These are phyloP conservation scores for Cervus canadensis DNA, from an alignment of 2,113 vertebrate species.

Conservation along the genomic window DNA sequence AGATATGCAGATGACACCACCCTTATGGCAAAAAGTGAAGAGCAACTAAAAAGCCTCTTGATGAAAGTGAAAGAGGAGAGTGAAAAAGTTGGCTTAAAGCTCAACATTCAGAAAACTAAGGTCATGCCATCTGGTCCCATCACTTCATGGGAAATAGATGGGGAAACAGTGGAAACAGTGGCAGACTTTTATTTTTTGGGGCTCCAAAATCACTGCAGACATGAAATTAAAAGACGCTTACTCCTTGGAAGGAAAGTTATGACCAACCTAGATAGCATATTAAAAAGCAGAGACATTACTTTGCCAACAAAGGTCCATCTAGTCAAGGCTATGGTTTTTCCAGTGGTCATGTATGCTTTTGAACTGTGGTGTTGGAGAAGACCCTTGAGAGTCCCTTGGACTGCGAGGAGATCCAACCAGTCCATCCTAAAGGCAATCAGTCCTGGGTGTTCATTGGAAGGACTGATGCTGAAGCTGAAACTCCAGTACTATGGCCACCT, in stretches of 20 bases:
- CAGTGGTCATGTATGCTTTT: not conserved
- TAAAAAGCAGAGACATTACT: not conserved
- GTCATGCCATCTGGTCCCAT: not conserved
- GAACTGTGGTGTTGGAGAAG: too few species aligned
- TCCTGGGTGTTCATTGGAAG: too few species aligned
- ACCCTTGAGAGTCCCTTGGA: too few species aligned
- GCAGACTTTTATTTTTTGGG: fast-evolving
- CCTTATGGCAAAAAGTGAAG: not conserved
- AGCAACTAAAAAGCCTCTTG: not conserved
- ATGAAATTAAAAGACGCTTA: not conserved
- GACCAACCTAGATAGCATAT: not conserved
- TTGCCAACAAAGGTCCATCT: not conserved
- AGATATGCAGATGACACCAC: not conserved
- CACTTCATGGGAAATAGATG: not conserved
- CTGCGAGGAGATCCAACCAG: too few species aligned
- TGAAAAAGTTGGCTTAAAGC: not conserved
- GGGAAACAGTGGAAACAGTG: not conserved
- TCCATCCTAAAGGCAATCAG: too few species aligned
- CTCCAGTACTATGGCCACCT: too few species aligned
- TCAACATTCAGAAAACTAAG: not conserved
- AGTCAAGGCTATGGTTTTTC: not conserved
- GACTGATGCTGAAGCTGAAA: too few species aligned
- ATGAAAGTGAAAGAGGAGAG: not conserved
- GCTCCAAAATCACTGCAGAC: not conserved
- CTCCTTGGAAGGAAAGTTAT: not conserved